Evolutionary conservation across 2,113 vertebrate genomes (phyloP).

Genomic region (Myanophis thanlyinensis): DNA sequence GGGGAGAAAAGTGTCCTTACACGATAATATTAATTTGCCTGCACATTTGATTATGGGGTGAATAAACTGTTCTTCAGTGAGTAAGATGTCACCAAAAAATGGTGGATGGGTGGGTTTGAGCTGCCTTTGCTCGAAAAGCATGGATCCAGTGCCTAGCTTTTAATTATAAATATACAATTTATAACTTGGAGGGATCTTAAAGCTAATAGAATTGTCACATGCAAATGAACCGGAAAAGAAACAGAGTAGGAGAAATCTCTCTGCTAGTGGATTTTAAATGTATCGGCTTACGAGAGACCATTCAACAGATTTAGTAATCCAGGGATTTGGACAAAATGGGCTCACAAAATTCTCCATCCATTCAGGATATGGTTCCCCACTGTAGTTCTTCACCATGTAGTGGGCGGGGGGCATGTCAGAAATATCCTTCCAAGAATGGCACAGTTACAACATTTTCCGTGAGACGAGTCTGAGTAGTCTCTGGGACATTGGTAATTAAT

Average conservation of each 20-base stretch:
- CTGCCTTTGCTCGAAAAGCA: constrained; percentile 6
- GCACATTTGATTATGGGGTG: constrained; percentile 16
- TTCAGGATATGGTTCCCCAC: neutral
- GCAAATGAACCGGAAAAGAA: neutral
- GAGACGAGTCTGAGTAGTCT: neutral
- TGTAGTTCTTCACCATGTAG: neutral
- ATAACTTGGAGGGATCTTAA: neutral
- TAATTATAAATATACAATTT: neutral
- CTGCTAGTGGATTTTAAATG: neutral
- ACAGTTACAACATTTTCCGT: neutral
- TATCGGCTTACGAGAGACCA: neutral
- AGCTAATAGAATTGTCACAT: neutral
- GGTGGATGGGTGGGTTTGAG: constrained; percentile 9
- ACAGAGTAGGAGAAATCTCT: neutral
- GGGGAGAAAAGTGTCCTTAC: neutral
- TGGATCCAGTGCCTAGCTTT: constrained; percentile 9
- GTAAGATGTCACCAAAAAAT: constrained; percentile 15
- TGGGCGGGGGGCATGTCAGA: neutral
- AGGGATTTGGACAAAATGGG: neutral
- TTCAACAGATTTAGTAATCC: neutral
- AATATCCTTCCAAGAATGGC: neutral
- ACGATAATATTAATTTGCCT: constrained; percentile 37
- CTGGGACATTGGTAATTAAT: neutral
- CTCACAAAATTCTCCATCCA: neutral
- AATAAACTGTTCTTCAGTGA: constrained; percentile 34